Evolutionary conservation across 2,113 vertebrate genomes (phyloP).

Genomic region (Pao palembangensis): DNA sequence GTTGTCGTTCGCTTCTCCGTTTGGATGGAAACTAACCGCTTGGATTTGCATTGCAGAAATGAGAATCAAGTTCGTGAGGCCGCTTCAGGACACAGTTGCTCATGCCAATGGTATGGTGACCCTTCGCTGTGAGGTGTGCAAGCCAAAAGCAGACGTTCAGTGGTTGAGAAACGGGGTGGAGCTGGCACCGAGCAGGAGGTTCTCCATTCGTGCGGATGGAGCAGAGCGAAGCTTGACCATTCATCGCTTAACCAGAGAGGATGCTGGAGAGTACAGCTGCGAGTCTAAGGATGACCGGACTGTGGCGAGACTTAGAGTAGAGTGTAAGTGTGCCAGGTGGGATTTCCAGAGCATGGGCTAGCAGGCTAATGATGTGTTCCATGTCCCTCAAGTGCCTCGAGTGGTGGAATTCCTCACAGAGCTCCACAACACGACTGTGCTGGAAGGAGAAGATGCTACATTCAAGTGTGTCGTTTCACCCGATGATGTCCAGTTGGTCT

Average conservation of each 20-base stretch:
- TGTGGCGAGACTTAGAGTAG: conserved; percentile 72
- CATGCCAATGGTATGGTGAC: conserved; percentile 78
- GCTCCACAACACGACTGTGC: conserved; percentile 83
- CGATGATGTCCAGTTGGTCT: conserved; percentile 80
- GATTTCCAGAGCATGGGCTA: background rate
- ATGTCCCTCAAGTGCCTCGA: conserved; percentile 76
- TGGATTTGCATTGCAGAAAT: conserved; percentile 72
- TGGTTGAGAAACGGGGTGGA: conserved; percentile 79
- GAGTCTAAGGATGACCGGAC: conserved; percentile 80
- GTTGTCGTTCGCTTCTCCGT: background rate
- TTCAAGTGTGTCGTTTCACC: conserved; percentile 92
- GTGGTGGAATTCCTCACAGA: conserved; percentile 86
- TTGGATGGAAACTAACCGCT: background rate
- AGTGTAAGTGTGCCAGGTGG: conserved; percentile 67
- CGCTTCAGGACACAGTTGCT: conserved; percentile 72
- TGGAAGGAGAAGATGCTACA: conserved; percentile 87
- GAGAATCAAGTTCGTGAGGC: conserved; percentile 77
- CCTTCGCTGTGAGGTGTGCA: conserved; percentile 82
- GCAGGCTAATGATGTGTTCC: background rate
- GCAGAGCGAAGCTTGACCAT: conserved; percentile 85
- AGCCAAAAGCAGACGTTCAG: conserved; percentile 79
- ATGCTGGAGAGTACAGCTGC: conserved; percentile 83
- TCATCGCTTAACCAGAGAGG: conserved; percentile 69
- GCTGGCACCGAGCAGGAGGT: conserved; percentile 67
- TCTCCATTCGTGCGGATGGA: conserved; percentile 73